Evolutionary conservation across 2,888 invertebrate genomes (phyloP), one percentile per base, ranked within the genome.

Genomic region (Apotomis betuletana): DNA sequence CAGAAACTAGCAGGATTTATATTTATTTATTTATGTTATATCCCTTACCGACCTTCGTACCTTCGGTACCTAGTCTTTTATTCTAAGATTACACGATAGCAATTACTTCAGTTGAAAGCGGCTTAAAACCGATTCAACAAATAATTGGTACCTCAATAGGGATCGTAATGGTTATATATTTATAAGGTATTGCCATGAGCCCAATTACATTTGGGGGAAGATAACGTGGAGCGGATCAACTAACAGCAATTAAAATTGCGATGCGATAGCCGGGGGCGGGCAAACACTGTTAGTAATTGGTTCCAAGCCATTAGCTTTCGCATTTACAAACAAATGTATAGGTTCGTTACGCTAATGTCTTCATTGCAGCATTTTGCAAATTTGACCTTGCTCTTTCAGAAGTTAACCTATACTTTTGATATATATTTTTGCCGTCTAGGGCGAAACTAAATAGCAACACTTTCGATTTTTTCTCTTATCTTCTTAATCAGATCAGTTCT

Each of bases 191-290:
- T 59, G 41, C 52, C 41, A 67, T 60, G 15, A 6, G 58, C 63
- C 46, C 64, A 59, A 70, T 65, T 70, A 60, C 70, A 60, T 70
- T 70, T 60, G 51, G 58, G 52, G 51, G n/a, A 58, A 63, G 58
- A 63, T 62, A 69, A 69, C 38, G 55, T 58, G 63, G 46, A 13
- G 63, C 63, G 65, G 61, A 70, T 65, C 70, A 58, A 57, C 70
- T 70, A 67, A 65, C 70, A 59, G 70, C 62, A 73, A 73, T 73
- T 73, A 70, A 73, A 73, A 70, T 61, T 12, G 59, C 57, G 69
- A 68, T 60, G 27, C 64, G 64, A 73, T 70, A 52, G 67, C 70
- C 73, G 41, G 54, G 52, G 67, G 67, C 62, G 70, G 64, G 71
- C 46, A 57, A 52, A 67, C 71, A 67, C 44, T 44, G 71, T 68